Base-by-base conservation (phyloP, 2,797 vertebrate species). In the Odontamblyopus rebecca region DNA sequence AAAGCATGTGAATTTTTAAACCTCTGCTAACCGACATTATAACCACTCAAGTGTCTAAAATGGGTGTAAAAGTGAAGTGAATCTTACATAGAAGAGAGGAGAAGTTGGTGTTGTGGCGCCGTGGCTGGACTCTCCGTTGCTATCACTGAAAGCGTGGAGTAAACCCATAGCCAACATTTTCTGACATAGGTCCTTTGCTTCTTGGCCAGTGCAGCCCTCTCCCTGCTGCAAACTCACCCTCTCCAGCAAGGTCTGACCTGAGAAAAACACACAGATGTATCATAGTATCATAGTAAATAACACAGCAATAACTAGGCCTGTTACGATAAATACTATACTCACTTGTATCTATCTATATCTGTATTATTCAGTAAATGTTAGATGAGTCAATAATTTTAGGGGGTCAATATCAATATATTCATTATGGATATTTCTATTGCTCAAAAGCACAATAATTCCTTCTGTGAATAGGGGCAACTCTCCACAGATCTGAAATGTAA, bases 241-340 rank as follows among this genome's bases (percentile, higher is more conserved):
- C 87, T 98, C 96, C 91, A 97, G 66, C 69, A 98, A 90, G 57
- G 95, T 92, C 4, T 89, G 91, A 80, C 96, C 97, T 98, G 78
- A 50, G 16, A 18, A 29, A 41, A 29, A 60, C 6, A 69, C n/a
- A 81, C 8, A 77, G 53, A 59, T 67, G 2, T 23, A 62, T 11
- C 26, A 69, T n/a, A 44, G 2, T 23, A 62, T 11, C 26, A 69
- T n/a, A 44, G 56, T 1, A 71, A 76, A 16, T 19, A 19, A 62
- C 16, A 62, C 44, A 48, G 44, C 16, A 13, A 48, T 13, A 48
- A 8, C 35, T 9, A 38, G 35, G 8, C 2, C 8, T 38, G 35
- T 38, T 38, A 38, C 35, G 8, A 38, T 38, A 38, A 38, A 38
- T 38, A 38, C 35, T 35, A 35, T 8, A 38, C 9, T 38, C 35